Evolutionary conservation across 64 coral and sea anemone genomes (phyloP), one percentile per base, ranked within the genome.

Genomic region (Pachyseris speciosa): DNA sequence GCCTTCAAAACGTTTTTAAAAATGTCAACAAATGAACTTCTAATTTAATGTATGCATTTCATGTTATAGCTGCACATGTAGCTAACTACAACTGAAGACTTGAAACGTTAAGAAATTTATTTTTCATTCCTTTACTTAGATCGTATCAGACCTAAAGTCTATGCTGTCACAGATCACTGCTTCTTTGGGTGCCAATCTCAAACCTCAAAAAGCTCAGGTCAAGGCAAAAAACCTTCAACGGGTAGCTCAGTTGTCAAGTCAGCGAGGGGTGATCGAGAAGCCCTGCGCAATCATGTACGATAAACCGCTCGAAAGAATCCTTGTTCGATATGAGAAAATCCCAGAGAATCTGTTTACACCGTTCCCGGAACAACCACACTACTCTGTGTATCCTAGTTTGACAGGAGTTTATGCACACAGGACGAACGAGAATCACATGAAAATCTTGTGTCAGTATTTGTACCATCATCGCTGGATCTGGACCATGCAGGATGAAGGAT

Each of bases 401-500:
- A 92, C 90, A 2, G 96, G 90, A n/a, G 44, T 95, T 11, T 94
- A 95, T 32, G 86, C 97, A 6, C 76, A 89, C 30, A 38, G 93
- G 36, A 79, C 94, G 2, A 88, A 92, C 22, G 97, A 99, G 55
- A 95, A 89, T 60, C 94, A 92, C 8, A 95, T 99, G 89, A 95
- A 95, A 37, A 90, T 95, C 11, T 58, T 99, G n/a, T 99, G 92
- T 24, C 97, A 92, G 29, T 99, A 95, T 58, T 48, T 99, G 64
- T 93, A 93, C 37, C 97, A 99, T 76, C 97, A 95, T 50, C 81
- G 97, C 8, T 99, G 97, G 97, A 92, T 99, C 45, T 99, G 94
- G 89, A 61, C 94, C n/a, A 91, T 99, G 61, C 94, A 99, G 41
- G 90, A 92, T 58, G 90, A 92, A 12, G 85, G 83, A 7, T 77